Evolutionary conservation across 2,888 invertebrate species (phyloP), one percentile per base, ranked within the genome.

Genomic region (Sarcophaga subvicina): DNA sequence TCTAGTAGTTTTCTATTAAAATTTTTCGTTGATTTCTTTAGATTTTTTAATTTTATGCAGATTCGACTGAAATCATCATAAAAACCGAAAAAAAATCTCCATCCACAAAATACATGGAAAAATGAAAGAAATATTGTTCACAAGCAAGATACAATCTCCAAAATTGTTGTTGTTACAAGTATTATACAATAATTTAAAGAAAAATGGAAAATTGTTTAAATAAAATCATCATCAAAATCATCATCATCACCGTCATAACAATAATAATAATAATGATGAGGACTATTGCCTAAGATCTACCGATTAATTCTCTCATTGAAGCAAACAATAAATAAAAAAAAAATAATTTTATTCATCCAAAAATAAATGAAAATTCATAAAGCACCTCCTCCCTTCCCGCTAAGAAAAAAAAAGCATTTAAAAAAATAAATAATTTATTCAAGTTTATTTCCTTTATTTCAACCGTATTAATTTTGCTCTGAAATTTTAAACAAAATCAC

Each of bases 241-340:
- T 54, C 14, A 54, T 54, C 37, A 37, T 37, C 37, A 37, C 8
- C 10, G 10, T 37, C 37, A 37, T 37, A 2, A 10, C 37, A 37
- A 37, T 37, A 10, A 37, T 37, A 37, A 37, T 37, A 49, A 62
- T 22, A 22, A 22, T 64, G 54, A 82, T 79, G 73, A 70, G 37
- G 75, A 66, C 80, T 71, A 66, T 84, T 84, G 80, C 66, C 66
- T 75, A 22, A 80, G 64, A 22, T 37, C 17, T 12, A 47, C 27
- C 60, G 70, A 80, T 80, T 75, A 84, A 84, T 84, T 84, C 66
- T 80, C 75, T 59, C 47, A 59, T 6, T 72, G 22, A 37, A 37
- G 2, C 37, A 37, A 37, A 71, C 22, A 59, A 70, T 11, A 63
- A 70, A 25, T 62, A 66, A 3, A 49, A 14, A 62, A 49, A 6